phyloP scores from a whole-genome alignment of 2,113 vertebrate genomes.

The Larimichthys polyactis region DNA sequence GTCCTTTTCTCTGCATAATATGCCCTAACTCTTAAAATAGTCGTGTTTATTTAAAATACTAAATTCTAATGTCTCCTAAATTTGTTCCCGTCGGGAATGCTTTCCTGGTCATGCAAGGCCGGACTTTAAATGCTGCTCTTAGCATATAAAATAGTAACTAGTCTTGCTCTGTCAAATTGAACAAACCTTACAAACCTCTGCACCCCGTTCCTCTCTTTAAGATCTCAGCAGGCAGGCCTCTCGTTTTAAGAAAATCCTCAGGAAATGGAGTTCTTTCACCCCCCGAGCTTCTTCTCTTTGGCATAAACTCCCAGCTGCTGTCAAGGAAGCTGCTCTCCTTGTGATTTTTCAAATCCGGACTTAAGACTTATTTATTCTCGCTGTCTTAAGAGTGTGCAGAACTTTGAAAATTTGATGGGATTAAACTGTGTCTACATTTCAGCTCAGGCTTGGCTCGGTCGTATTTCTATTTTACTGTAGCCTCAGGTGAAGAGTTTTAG shows the following conservation, averaged over 20 bases:
- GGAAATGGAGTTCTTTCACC: background rate
- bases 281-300: background rate
- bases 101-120: background rate
- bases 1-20: background rate
- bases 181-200: background rate
- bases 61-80: slow-evolving; percentile 14
- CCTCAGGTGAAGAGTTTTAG: background rate
- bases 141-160: background rate
- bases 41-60: background rate
- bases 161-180: slow-evolving; percentile 12
- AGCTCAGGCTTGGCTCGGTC: background rate
- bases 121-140: background rate
- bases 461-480: background rate
- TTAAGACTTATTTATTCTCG: slow-evolving; percentile 32
- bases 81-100: background rate
- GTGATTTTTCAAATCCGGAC: slow-evolving; percentile 45
- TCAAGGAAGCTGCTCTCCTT: slow-evolving; percentile 20
- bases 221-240: slow-evolving; percentile 15
- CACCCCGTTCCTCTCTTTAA: background rate
- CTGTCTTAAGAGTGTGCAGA: slow-evolving; percentile 11
- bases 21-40: background rate
- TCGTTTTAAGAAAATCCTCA: slow-evolving; percentile 24
- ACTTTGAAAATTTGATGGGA: slow-evolving; percentile 18
- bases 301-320: slow-evolving; percentile 21
- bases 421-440: background rate